A percentile compares a stretch with the other conserved stretches of the same genome.
These are phyloP conservation scores for Otis tarda DNA, from an alignment of 2,113 vertebrate genomes.

Conservation along the genomic window DNA sequence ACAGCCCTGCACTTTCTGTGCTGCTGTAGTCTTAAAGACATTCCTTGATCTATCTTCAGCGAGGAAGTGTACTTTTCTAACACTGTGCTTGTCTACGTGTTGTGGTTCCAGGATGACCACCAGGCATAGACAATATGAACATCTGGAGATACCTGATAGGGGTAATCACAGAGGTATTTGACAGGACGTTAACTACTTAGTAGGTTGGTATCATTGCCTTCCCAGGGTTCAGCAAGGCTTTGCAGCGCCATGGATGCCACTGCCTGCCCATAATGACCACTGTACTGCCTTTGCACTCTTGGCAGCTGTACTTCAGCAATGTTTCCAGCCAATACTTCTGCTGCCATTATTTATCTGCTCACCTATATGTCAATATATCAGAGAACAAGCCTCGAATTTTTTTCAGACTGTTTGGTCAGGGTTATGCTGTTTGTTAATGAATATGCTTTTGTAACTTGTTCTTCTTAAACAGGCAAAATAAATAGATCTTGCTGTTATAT, in stretches of 20 bases:
- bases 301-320: not conserved
- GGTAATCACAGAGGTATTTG: slow-evolving; percentile 28
- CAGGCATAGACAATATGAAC: not conserved
- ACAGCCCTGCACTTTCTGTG: not conserved
- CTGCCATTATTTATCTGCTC: not conserved
- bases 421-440: not conserved
- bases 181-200: slow-evolving; percentile 33
- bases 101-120: not conserved
- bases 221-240: not conserved
- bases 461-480: not conserved
- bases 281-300: not conserved
- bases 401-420: not conserved
- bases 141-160: not conserved
- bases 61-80: slow-evolving; percentile 7
- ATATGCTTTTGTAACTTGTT: not conserved
- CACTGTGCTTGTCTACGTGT: not conserved
- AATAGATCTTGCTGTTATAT: not conserved
- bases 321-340: not conserved
- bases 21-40: not conserved
- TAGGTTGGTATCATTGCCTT: not conserved
- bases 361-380: not conserved
- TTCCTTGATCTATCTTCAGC: not conserved
- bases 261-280: not conserved
- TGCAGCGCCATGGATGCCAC: not conserved
- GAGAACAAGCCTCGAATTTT: not conserved